A percentile compares a stretch with the other conserved stretches of the same genome.
Evolutionary conservation across 1,140 invertebrate species (phyloP).

Genomic region (Calephelis nemesis): DNA sequence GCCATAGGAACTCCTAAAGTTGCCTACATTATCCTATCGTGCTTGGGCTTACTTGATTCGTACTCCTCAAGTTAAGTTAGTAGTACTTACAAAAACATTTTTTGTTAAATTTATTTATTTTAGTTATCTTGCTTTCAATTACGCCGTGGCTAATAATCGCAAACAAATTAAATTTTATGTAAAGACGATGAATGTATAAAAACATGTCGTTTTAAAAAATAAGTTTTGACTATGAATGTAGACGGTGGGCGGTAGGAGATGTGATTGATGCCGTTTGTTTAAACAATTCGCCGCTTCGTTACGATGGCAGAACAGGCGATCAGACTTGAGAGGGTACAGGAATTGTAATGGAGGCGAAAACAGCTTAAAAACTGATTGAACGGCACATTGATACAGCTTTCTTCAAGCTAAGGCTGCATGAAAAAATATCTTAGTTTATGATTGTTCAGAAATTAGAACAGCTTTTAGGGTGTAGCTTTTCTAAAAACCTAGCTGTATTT

Average conservation of each 20-base stretch:
- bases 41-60: no score
- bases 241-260: conserved; percentile 35
- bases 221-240: conserved; percentile 37
- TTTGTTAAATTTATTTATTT: no score
- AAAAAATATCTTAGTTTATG: background rate
- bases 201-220: background rate
- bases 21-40: no score
- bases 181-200: background rate
- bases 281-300: conserved; percentile 47
- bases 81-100: no score
- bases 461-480: background rate
- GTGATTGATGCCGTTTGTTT: conserved; percentile 64
- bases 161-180: no score
- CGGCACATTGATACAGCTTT: conserved; percentile 3
- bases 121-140: no score
- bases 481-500: no score
- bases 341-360: conserved; percentile 17
- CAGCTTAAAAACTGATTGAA: conserved; percentile 19
- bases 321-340: conserved; percentile 20
- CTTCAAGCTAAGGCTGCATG: conserved; percentile 8
- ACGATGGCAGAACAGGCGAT: conserved; percentile 30
- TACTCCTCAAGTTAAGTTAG: no score
- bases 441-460: background rate
- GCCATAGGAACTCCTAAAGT: no score
- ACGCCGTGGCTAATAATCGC: no score